phyloP scores from a whole-genome alignment of 2,888 invertebrate genomes.

The Macrophya alboannulata region DNA sequence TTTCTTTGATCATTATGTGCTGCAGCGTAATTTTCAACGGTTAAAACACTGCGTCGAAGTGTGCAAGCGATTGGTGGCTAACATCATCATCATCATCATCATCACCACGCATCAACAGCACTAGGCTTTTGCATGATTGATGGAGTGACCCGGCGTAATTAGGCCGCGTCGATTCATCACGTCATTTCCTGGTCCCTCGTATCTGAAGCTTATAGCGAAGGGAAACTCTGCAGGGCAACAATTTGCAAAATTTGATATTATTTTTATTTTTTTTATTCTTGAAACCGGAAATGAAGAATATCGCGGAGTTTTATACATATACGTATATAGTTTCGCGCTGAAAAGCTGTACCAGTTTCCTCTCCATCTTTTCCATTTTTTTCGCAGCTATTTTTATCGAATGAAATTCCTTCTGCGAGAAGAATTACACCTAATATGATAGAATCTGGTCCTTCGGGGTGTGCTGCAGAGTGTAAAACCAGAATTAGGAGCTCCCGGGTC shows the following conservation, averaged over 20 bases:
- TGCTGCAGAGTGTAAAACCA: slow-evolving; percentile 33
- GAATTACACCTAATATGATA: not conserved
- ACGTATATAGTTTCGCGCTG: too few relatives aligned
- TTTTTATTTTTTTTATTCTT: not conserved
- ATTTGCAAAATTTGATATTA: not conserved
- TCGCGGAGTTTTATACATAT: not conserved
- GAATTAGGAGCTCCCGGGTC: slow-evolving; percentile 38
- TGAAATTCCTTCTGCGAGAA: not conserved
- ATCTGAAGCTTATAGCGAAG: slow-evolving; percentile 33
- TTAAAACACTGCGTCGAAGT: not conserved
- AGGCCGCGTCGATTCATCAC: slow-evolving; percentile 62
- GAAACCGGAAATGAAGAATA: not conserved
- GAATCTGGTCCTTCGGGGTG: not conserved
- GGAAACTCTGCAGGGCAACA: not conserved
- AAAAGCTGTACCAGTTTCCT: too few relatives aligned
- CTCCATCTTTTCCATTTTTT: too few relatives aligned
- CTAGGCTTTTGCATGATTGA: slow-evolving; percentile 59
- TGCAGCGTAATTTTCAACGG: not conserved
- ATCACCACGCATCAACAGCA: slow-evolving; percentile 25
- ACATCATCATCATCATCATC: slow-evolving; percentile 56
- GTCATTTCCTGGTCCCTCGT: slow-evolving; percentile 61
- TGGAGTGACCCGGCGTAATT: slow-evolving; percentile 61
- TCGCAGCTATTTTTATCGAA: not conserved
- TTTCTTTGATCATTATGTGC: not conserved
- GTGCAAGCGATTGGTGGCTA: slow-evolving; percentile 49